Evolutionary conservation across 2,888 invertebrate species (phyloP), one percentile per base, ranked within the genome.

Genomic region (Mongoloraphidia duomilia): DNA sequence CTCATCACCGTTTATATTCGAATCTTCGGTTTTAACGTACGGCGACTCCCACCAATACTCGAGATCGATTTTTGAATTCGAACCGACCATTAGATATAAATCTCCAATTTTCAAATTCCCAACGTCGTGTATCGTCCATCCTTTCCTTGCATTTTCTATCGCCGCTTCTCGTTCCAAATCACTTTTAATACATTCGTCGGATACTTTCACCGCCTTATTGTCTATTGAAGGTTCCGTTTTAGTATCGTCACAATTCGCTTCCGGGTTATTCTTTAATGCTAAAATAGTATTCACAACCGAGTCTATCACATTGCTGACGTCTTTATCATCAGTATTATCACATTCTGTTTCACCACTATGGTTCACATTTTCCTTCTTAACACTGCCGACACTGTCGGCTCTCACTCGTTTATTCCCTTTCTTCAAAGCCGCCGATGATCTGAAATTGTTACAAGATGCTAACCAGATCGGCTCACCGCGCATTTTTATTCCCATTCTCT

Each of bases 101-200:
- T 95, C 93, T 0, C 93, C 93, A 34, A 95, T 75, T 5, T 90
- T 89, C 40, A 93, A 75, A 35, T 84, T 82, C 8, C 84, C 84
- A 1, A 84, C 80, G 61, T 83, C 84, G 12, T 76, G 69, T 9
- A 76, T 63, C 47, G 85, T 90, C 92, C 93, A 94, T 0, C 93
- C 93, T 51, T 70, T 68, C 52, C 70, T 65, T 12, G 80, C 71
- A 37, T 41, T 46, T 46, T 51, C 42, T n/a, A 52, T 5, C 17
- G 41, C 42, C n/a, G 13, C 13, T 34, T 44, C 45, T 9, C 14
- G 17, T 39, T 50, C 44, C 13, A 40, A 34, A 33, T 49, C 45
- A 26, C 13, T 47, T 13, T 51, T 44, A 13, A 46, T 36, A 12
- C 33, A 9, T 46, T 43, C 26, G 8, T 41, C 11, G 3, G 33